Evolutionary conservation across 1,140 invertebrate species (phyloP).

Genomic region (Psix sp.): DNA sequence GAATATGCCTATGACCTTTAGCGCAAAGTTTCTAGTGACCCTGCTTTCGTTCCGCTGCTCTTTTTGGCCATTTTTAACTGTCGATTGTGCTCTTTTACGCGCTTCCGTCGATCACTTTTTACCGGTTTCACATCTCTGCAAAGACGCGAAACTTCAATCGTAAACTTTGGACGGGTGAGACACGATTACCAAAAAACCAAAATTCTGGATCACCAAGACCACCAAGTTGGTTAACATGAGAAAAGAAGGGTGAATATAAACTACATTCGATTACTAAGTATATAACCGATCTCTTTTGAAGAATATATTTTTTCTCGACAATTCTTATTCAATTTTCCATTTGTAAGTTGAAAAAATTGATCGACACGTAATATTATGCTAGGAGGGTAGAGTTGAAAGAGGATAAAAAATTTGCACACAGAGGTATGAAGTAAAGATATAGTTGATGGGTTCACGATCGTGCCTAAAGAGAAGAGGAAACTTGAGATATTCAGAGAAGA

Average conservation of each 20-base stretch:
- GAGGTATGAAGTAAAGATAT: constrained; percentile 1
- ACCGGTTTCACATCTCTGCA: constrained; percentile 2
- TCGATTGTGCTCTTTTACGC: constrained; percentile 54
- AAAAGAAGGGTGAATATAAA: neutral
- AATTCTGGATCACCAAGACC: too few species aligned
- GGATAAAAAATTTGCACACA: neutral
- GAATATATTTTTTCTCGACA: too few species aligned
- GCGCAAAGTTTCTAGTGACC: constrained; percentile 32
- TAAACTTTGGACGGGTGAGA: constrained; percentile 8
- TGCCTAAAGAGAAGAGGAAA: constrained; percentile 34
- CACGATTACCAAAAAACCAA: constrained; percentile 17
- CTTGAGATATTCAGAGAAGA: constrained; percentile 27
- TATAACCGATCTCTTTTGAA: too few species aligned
- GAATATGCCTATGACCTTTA: constrained; percentile 30
- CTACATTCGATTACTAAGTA: too few species aligned
- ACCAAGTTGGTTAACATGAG: too few species aligned
- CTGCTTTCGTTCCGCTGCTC: constrained; percentile 45
- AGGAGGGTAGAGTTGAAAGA: neutral
- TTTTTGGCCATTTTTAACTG: constrained; percentile 35
- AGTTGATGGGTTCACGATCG: constrained; percentile 14
- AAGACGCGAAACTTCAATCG: constrained; percentile 26
- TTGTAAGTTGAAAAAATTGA: too few species aligned
- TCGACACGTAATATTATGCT: too few species aligned
- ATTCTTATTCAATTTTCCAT: neutral
- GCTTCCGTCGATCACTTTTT: constrained; percentile 59